Base-by-base conservation (phyloP, 2,888 invertebrate species). In the Rugalucina vietnamica region DNA sequence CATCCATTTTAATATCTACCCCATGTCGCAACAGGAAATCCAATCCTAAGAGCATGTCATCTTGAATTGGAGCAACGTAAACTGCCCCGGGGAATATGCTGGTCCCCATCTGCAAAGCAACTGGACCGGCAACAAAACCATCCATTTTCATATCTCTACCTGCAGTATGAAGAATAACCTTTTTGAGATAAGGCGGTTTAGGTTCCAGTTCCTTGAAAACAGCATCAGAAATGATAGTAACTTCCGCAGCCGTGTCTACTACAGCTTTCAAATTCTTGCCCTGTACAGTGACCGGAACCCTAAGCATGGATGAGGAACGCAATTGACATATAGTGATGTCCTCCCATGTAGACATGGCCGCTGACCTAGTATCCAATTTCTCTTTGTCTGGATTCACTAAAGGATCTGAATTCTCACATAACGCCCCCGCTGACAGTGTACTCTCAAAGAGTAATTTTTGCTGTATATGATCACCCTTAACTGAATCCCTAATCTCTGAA, bases 31-130 rank as follows among this genome's bases (percentile, higher is more conserved):
- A 5, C 50, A 88, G 43, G 39, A 86, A 80, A 43, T 88, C 81
- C 12, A 82, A 36, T 10, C 86, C 86, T 21, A 82, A 43, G 27
- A 86, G 34, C 83, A 88, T 82, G 12, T 88, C 84, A 81, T 86
- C 86, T 8, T 73, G 69, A 12, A 85, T 87, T 18, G 82, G 88
- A 2, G 84, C 84, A 21, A 88, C 88, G 81, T 82, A 82, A 8
- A 82, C 72, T 27, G 76, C 54, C n/a, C 75, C 76, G 8, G 65
- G 12, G 50, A 72, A 88, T 18, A 24, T 39, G 29, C 36, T 54
- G 12, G 36, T 39, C 8, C 81, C 84, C 24, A 84, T 24, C 29
- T 24, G 34, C 18, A 84, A 24, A 32, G 34, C 34, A 1, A 75
- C 27, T 43, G 85, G 77, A 14, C 76, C 72, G 1, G 65, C 43